phyloP scores from a whole-genome alignment of 2,113 vertebrate genomes.

The Brevimyrus niger region DNA sequence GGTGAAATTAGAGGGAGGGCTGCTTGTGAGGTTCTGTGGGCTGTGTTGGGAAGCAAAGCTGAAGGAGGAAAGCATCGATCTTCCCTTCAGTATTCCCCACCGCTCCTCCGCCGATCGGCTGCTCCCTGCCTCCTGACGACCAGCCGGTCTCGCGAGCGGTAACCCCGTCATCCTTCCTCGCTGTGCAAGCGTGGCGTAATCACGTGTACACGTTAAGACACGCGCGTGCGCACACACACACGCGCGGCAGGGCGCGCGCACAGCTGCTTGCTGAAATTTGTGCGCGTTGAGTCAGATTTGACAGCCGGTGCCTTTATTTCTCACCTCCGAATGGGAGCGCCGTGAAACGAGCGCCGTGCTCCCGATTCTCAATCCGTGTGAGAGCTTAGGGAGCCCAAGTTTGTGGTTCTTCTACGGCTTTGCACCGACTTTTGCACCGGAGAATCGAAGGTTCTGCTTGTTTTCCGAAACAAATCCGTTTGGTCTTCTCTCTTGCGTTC shows the following conservation, averaged over 20 bases:
- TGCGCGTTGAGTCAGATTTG: constrained; percentile 2
- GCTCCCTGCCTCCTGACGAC: not conserved
- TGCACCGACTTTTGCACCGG: not conserved
- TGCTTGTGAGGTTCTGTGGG: not conserved
- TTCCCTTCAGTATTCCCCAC: not conserved
- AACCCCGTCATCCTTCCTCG: not conserved
- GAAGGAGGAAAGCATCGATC: not conserved
- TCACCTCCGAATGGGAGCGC: constrained; percentile 2
- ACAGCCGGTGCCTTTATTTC: not conserved
- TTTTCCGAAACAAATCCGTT: not conserved
- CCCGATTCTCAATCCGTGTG: not conserved
- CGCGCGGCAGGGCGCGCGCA: not conserved
- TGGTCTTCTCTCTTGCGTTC: not conserved
- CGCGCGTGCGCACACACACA: not conserved
- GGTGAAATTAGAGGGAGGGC: not conserved
- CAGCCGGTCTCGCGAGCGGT: not conserved
- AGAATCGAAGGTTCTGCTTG: not conserved
- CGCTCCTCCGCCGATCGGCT: not conserved
- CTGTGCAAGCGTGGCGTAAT: not conserved
- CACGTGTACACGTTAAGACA: constrained; percentile 2
- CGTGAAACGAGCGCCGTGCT: not conserved
- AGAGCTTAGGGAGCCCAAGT: not conserved
- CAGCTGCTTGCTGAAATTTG: not conserved
- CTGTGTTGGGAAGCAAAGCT: not conserved
- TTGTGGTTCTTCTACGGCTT: constrained; percentile 8